A percentile compares a stretch with the other conserved stretches of the same genome.
Conservation (phyloP, 2,888 invertebrate genomes). For the Chrysina gloriosa region DNA sequence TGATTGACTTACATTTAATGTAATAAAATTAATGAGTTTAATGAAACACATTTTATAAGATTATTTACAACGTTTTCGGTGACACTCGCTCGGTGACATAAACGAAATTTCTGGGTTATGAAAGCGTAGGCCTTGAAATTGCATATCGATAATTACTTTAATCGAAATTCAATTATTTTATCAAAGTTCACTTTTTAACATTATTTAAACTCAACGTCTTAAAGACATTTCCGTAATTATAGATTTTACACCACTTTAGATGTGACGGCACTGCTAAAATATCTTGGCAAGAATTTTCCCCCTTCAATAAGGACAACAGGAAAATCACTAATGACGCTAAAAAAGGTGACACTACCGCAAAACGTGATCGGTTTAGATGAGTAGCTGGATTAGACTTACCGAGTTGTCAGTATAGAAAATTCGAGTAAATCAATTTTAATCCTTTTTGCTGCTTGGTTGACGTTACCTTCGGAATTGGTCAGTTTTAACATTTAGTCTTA, state of each 20-base stretch:
- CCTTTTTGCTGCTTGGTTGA: background rate
- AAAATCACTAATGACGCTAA: conserved; percentile 27
- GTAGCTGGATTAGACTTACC: conserved; percentile 17
- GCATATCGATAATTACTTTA: no score
- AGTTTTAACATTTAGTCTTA: no score
- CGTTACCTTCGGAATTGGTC: no score
- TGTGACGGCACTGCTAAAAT: background rate
- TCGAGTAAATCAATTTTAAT: conserved; percentile 25
- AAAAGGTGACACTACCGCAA: conserved; percentile 33
- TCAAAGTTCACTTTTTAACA: no score
- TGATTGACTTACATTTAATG: no score
- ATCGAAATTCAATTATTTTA: no score
- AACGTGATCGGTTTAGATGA: conserved; percentile 24
- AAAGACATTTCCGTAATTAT: conserved; percentile 1
- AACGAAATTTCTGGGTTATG: no score
- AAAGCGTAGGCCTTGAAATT: no score
- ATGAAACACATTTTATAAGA: no score
- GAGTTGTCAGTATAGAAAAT: conserved; percentile 19
- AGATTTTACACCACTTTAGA: background rate
- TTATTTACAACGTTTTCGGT: no score
- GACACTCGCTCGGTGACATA: no score
- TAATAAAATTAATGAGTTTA: no score
- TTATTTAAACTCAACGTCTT: background rate
- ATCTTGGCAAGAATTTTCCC: conserved; percentile 24
- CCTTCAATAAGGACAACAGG: conserved; percentile 30